Percentiles rank a stretch among this genome's conserved stretches.
Conservation (phyloP, 92 coral and sea anemone genomes). For the Porites cylindrica region DNA sequence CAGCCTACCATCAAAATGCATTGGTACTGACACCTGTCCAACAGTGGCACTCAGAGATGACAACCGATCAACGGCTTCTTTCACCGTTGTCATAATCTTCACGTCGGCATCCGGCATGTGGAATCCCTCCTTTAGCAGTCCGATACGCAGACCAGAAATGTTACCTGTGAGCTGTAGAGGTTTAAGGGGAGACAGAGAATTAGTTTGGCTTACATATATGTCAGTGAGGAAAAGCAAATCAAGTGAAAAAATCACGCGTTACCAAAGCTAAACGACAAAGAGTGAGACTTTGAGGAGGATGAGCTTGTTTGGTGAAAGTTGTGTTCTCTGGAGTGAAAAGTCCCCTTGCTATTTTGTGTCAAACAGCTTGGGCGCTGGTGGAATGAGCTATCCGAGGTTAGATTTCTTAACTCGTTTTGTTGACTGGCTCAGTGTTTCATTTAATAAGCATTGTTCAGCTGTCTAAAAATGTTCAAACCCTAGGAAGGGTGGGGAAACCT, state of each 20-base stretch:
- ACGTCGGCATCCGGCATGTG: constrained; percentile 41
- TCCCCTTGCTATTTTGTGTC: too few species aligned
- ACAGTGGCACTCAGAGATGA: constrained; percentile 34
- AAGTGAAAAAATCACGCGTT: too few species aligned
- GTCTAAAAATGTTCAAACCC: neutral
- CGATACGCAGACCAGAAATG: constrained; percentile 57
- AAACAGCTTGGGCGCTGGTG: too few species aligned
- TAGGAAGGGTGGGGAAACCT: neutral
- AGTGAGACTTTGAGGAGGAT: too few species aligned
- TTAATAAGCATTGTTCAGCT: too few species aligned
- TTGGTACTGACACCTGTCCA: constrained; percentile 60
- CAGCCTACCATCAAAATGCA: constrained; percentile 64
- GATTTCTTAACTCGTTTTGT: too few species aligned
- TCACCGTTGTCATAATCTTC: constrained; percentile 47
- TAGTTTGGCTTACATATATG: neutral
- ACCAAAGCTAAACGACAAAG: too few species aligned
- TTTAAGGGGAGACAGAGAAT: neutral
- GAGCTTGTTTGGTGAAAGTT: too few species aligned
- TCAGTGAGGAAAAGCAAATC: neutral
- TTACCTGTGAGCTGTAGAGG: constrained; percentile 42
- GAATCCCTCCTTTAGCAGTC: constrained; percentile 65
- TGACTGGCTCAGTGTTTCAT: too few species aligned
- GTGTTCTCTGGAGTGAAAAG: too few species aligned
- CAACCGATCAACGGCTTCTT: constrained; percentile 35
- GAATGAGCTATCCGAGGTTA: too few species aligned